These are phyloP conservation scores for Vulpes lagopus DNA, from an alignment of 2,113 vertebrate genomes.

Conservation along the genomic window DNA sequence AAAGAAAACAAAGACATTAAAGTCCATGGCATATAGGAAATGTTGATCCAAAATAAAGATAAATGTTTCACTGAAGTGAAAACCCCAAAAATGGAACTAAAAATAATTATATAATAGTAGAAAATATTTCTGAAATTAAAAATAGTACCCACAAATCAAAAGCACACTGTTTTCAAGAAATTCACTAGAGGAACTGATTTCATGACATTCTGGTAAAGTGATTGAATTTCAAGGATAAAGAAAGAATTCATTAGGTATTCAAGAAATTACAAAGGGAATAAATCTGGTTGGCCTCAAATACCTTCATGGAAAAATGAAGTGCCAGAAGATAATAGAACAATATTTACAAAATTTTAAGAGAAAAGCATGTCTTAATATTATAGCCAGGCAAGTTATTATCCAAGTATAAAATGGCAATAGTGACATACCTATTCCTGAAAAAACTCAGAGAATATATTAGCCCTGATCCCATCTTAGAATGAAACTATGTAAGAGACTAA, in stretches of 20 bases:
- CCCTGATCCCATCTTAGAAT: neutral
- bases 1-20: neutral
- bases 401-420: conserved; percentile 18
- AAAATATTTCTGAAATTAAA: conserved; percentile 49
- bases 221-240: conserved; percentile 77
- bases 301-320: conserved; percentile 66
- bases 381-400: conserved; percentile 21
- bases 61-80: neutral
- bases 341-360: conserved; percentile 69
- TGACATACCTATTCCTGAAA: neutral
- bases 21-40: neutral
- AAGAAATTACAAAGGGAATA: conserved; percentile 66
- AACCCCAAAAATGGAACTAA: neutral
- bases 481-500: neutral
- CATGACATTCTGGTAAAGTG: conserved; percentile 66
- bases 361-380: conserved; percentile 65
- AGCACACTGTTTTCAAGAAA: conserved; percentile 45
- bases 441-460: neutral
- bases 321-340: conserved; percentile 74
- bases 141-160: conserved; percentile 45
- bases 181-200: conserved; percentile 49
- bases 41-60: neutral
- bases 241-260: conserved; percentile 74
- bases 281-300: conserved; percentile 59
- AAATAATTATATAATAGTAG: neutral